A percentile compares a stretch with the other conserved stretches of the same genome.
Conservation (phyloP, 2,113 vertebrate species). For the Burhinus oedicnemus region DNA sequence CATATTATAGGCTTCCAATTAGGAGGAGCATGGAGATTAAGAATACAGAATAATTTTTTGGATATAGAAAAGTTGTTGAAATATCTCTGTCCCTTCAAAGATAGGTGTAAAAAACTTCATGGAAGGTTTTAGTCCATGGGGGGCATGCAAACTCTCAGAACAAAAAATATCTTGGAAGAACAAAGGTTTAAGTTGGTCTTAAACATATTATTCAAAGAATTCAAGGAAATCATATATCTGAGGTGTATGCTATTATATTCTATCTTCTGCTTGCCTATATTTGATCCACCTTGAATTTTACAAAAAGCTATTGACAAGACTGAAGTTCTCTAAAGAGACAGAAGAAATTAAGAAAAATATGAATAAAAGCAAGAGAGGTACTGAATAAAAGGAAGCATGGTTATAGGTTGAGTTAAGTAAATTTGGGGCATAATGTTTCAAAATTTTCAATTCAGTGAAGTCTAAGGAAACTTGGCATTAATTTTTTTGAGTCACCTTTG, state of each 20-base stretch:
- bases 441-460: not conserved
- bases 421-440: not conserved
- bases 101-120: not conserved
- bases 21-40: not conserved
- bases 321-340: not conserved
- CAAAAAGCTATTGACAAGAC: not conserved
- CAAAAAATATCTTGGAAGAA: not conserved
- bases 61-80: not conserved
- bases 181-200: not conserved
- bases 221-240: not conserved
- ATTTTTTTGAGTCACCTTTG: not conserved
- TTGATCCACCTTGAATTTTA: not conserved
- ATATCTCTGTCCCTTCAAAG: not conserved
- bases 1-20: not conserved
- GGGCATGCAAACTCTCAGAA: not conserved
- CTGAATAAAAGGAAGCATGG: not conserved
- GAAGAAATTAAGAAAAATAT: not conserved
- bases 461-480: not conserved
- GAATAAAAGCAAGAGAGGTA: not conserved
- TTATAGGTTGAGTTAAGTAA: not conserved
- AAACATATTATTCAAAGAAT: not conserved
- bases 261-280: not conserved
- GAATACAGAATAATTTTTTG: not conserved
- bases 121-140: not conserved
- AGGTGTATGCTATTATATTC: not conserved